phyloP scores from a whole-genome alignment of 2,113 vertebrate genomes.

The Fukomys damarensis region DNA sequence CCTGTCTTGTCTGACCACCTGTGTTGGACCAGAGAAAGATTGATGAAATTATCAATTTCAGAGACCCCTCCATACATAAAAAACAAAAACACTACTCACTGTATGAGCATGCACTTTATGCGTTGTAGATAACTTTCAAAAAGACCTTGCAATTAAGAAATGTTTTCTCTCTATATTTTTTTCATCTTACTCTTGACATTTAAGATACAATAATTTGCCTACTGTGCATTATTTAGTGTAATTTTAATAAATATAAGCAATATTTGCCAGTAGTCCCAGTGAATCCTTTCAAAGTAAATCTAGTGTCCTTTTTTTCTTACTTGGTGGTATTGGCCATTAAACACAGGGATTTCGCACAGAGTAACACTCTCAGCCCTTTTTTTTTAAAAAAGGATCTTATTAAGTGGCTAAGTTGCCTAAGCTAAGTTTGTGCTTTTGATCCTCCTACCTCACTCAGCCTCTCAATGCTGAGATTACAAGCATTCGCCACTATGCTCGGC shows the following conservation, averaged over 20 bases:
- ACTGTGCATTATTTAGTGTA: neutral
- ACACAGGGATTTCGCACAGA: neutral
- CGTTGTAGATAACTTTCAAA: neutral
- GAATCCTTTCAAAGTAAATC: constrained; percentile 43
- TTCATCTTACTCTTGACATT: constrained; percentile 26
- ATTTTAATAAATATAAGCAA: neutral
- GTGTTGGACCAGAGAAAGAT: neutral
- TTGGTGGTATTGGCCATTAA: neutral
- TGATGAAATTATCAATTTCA: neutral
- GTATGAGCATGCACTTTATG: neutral
- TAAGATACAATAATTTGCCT: neutral
- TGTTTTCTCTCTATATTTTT: neutral
- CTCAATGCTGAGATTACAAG: neutral
- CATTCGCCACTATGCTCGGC: neutral
- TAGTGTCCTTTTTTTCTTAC: neutral
- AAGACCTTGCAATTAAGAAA: constrained; percentile 1
- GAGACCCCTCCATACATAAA: neutral
- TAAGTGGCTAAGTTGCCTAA: neutral
- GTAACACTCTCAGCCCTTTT: neutral
- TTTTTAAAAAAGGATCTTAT: neutral
- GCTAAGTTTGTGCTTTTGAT: neutral
- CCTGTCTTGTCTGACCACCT: neutral
- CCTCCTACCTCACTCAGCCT: neutral
- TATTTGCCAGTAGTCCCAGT: neutral
- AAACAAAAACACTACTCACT: neutral